Percentiles rank a stretch among this genome's conserved stretches.
Evolutionary conservation across 2,113 vertebrate genomes (phyloP).

Genomic region (Petrocephalus zakoni): DNA sequence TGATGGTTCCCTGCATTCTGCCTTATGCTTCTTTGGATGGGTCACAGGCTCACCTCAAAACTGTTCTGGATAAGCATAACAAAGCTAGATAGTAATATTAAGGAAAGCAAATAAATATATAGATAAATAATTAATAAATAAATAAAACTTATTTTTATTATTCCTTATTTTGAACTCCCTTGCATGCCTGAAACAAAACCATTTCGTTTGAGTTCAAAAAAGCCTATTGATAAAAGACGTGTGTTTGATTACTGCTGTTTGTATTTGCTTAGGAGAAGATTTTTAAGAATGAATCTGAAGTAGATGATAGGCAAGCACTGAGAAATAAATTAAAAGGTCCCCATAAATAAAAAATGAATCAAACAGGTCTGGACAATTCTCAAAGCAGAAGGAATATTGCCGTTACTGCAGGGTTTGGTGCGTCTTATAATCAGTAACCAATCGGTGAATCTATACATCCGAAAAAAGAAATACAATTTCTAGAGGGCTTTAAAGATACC

Average conservation of each 20-base stretch:
- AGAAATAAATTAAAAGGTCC: constrained; percentile 3
- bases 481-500: no score
- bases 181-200: not conserved
- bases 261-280: not conserved
- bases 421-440: not conserved
- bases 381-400: not conserved
- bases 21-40: not conserved
- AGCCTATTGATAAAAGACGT: not conserved
- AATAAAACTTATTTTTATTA: not conserved
- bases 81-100: not conserved
- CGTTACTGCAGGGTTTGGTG: not conserved
- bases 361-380: not conserved
- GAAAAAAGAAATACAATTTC: not conserved
- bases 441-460: not conserved
- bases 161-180: not conserved
- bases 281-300: not conserved
- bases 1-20: no score
- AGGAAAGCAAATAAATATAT: not conserved
- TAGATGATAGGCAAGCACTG: not conserved
- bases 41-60: not conserved
- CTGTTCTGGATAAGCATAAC: not conserved
- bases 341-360: not conserved
- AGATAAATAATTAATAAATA: no score
- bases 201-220: not conserved
- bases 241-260: not conserved